Evolutionary conservation across 2,888 invertebrate species (phyloP).

Genomic region (Phragmatobia fuliginosa): DNA sequence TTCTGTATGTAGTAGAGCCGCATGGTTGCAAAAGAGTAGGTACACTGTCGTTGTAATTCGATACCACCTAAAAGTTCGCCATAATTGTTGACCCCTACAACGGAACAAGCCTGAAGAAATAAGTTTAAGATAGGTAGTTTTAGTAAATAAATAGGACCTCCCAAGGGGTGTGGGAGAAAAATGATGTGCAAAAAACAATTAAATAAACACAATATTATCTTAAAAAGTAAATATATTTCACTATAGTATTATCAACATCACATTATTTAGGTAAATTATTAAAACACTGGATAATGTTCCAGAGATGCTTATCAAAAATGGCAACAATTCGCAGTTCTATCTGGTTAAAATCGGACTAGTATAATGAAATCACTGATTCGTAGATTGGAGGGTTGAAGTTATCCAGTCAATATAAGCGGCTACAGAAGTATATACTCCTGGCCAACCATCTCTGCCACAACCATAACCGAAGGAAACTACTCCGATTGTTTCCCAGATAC

Average conservation of each 20-base stretch:
- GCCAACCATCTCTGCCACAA: constrained; percentile 89
- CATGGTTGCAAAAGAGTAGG: too few relatives aligned
- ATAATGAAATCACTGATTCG: constrained; percentile 59
- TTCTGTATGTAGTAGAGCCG: too few relatives aligned
- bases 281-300: constrained; percentile 19
- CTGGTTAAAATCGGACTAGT: constrained; percentile 30
- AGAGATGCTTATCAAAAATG: constrained; percentile 20
- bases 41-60: too few relatives aligned
- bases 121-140: too few relatives aligned
- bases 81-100: too few relatives aligned
- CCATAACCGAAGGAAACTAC: constrained; percentile 90
- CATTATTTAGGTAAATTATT: constrained; percentile 14
- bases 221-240: constrained; percentile 34
- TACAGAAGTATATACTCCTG: constrained; percentile 90
- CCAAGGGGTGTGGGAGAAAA: background rate
- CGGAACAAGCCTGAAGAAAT: too few relatives aligned
- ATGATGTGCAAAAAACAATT: background rate
- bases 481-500: constrained; percentile 87
- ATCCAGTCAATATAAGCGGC: constrained; percentile 89
- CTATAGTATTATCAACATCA: constrained; percentile 33
- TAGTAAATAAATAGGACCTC: too few relatives aligned
- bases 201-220: constrained; percentile 9
- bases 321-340: constrained; percentile 20
- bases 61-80: too few relatives aligned
- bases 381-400: constrained; percentile 60